Conservation (phyloP, 2,888 invertebrate species). For the Hylaea fasciaria region DNA sequence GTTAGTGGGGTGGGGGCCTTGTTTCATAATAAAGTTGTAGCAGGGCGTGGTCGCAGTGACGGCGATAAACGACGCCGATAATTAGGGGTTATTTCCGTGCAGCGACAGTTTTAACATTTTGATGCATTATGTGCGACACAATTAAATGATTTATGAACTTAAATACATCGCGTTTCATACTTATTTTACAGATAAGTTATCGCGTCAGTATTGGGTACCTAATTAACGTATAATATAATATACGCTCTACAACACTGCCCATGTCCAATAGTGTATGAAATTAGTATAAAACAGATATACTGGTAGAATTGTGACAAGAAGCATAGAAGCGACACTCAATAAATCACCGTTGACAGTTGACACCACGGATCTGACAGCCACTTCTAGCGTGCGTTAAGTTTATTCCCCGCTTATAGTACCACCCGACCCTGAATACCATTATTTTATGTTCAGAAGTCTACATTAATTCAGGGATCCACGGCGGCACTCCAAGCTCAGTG, state of each 20-base stretch:
- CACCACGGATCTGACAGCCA: too few species aligned
- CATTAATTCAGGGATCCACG: slow-evolving; percentile 36
- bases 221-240: too few species aligned
- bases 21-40: slow-evolving; percentile 31
- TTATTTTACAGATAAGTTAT: too few species aligned
- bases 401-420: slow-evolving; percentile 3
- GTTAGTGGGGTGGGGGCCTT: slow-evolving; percentile 4
- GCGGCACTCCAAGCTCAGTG: slow-evolving; percentile 22
- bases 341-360: too few species aligned
- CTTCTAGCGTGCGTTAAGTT: neutral
- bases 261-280: too few species aligned
- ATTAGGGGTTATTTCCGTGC: slow-evolving; percentile 22
- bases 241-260: too few species aligned
- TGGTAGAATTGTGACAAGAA: too few species aligned
- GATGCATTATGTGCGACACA: neutral
- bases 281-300: too few species aligned
- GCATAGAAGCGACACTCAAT: too few species aligned
- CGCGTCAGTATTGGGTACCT: too few species aligned
- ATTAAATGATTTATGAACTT: slow-evolving; percentile 12
- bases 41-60: slow-evolving; percentile 32
- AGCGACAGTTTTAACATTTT: neutral
- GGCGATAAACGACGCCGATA: slow-evolving; percentile 30
- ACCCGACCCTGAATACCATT: slow-evolving; percentile 28
- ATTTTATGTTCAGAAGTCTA: slow-evolving; percentile 33
- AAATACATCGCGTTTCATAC: neutral